Conservation (phyloP, 2,888 invertebrate genomes). For the Torymus auratus region DNA sequence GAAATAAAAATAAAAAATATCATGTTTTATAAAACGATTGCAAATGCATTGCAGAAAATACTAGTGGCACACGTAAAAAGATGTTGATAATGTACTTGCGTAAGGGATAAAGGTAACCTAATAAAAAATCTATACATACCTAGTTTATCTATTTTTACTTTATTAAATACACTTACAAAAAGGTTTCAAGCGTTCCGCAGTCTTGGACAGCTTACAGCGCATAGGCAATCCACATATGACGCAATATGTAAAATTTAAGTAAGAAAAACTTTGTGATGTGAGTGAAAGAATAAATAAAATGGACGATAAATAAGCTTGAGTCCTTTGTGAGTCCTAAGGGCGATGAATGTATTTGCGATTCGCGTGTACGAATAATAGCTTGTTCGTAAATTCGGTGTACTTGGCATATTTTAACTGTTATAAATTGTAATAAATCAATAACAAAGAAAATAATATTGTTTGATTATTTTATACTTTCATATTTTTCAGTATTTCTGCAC, state of each 20-base stretch:
- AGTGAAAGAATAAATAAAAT: conserved; percentile 36
- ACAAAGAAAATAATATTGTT: conserved; percentile 42
- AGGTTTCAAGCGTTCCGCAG: conserved; percentile 20
- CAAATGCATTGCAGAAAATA: conserved; percentile 14
- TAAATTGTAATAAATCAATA: conserved; percentile 68
- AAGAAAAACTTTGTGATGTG: conserved; percentile 15
- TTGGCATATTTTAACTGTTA: conserved; percentile 68
- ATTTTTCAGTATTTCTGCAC: not conserved
- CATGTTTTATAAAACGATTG: conserved; percentile 5
- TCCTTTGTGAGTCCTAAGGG: conserved; percentile 35
- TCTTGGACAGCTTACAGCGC: conserved; percentile 27
- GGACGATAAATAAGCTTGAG: conserved; percentile 12
- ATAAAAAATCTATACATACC: conserved; percentile 38
- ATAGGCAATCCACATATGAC: conserved; percentile 39
- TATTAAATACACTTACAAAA: conserved; percentile 34
- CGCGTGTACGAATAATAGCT: conserved; percentile 61
- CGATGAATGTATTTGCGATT: conserved; percentile 57
- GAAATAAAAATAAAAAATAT: conserved; percentile 2
- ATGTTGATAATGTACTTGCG: conserved; percentile 40
- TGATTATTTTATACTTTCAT: conserved; percentile 20
- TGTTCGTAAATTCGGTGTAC: conserved; percentile 66
- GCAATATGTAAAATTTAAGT: conserved; percentile 50
- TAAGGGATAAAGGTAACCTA: conserved; percentile 42
- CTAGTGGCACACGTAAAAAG: not conserved
- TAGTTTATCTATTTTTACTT: conserved; percentile 55